Percentiles rank a stretch among this genome's conserved stretches.
Evolutionary conservation across 2,888 invertebrate genomes (phyloP).

Genomic region (Gonocerus acuteangulatus): DNA sequence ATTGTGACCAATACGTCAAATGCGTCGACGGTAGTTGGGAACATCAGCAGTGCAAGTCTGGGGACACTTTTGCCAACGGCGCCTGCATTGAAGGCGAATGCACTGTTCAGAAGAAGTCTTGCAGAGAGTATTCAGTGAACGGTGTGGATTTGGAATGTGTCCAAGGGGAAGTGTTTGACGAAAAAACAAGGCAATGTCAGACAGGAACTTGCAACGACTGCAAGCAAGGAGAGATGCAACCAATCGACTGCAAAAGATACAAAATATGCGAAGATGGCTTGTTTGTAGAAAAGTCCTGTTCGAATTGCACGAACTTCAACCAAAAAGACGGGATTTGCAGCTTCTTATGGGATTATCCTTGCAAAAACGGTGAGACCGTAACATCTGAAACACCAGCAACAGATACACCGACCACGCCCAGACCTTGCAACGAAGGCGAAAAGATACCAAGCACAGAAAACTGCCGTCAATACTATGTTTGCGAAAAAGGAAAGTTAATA

Average conservation of each 20-base stretch:
- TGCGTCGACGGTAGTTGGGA: not conserved
- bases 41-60: not conserved
- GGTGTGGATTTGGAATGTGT: not conserved
- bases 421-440: not conserved
- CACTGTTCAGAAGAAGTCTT: not conserved
- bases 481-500: too few species aligned
- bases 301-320: not conserved
- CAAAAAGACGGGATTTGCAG: not conserved
- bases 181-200: not conserved
- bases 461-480: too few species aligned
- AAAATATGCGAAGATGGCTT: not conserved
- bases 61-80: not conserved
- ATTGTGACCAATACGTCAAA: not conserved
- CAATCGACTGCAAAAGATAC: conserved; percentile 3
- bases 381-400: not conserved
- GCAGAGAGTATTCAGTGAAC: not conserved
- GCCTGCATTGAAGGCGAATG: not conserved
- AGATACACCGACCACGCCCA: not conserved
- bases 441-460: too few species aligned
- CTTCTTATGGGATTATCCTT: not conserved
- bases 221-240: not conserved
- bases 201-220: not conserved
- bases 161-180: not conserved
- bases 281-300: not conserved
- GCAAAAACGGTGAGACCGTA: not conserved